A percentile compares a stretch with the other conserved stretches of the same genome.
phyloP scores from a whole-genome alignment of 2,797 vertebrate genomes.

The Delichon dasypus region DNA sequence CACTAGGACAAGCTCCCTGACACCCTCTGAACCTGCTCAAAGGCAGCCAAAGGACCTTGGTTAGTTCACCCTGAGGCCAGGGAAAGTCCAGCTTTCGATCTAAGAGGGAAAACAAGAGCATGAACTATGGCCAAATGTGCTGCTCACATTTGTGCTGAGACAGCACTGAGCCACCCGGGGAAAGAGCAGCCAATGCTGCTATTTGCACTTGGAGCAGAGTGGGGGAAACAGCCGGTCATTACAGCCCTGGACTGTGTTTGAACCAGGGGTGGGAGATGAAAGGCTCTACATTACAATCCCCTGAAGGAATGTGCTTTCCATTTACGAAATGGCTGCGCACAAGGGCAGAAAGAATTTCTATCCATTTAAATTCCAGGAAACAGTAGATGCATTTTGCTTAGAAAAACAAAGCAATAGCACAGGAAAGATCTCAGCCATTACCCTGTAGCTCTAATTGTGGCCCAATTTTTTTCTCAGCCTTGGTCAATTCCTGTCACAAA shows the following conservation, averaged over 20 bases:
- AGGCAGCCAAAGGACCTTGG: neutral
- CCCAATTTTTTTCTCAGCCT: neutral
- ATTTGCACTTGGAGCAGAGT: constrained; percentile 25
- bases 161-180: neutral
- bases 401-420: constrained; percentile 40
- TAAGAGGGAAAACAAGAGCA: neutral
- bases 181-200: neutral
- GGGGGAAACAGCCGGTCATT: neutral
- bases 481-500: neutral
- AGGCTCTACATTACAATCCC: constrained; percentile 48
- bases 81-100: neutral
- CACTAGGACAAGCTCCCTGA: neutral
- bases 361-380: constrained; percentile 57
- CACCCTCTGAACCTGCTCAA: neutral
- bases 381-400: constrained; percentile 31
- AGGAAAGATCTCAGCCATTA: constrained; percentile 12
- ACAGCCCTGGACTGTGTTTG: constrained; percentile 4
- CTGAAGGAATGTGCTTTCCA: constrained; percentile 36
- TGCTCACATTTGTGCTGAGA: neutral
- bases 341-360: constrained; percentile 50
- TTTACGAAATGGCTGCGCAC: constrained; percentile 42
- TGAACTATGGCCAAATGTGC: neutral
- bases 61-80: neutral
- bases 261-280: constrained; percentile 40
- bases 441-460: neutral